phyloP scores from a whole-genome alignment of 2,113 vertebrate genomes.

The Patagioenas fasciata region DNA sequence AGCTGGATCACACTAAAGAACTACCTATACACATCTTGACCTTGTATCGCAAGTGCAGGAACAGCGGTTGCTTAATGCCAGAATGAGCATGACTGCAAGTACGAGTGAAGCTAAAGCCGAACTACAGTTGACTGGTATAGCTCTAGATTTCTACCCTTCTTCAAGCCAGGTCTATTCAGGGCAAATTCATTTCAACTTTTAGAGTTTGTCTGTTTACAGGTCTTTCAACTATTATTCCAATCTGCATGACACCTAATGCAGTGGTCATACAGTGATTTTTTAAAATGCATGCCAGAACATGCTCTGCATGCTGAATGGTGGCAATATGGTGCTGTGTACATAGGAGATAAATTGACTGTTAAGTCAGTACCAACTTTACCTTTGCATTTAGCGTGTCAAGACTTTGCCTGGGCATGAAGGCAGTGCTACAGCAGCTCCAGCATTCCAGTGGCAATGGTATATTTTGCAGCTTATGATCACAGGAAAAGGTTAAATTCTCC shows the following conservation, averaged over 20 bases:
- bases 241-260: background rate
- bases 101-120: background rate
- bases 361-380: background rate
- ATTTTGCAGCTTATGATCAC: background rate
- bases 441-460: background rate
- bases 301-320: background rate
- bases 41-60: background rate
- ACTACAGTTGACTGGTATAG: background rate
- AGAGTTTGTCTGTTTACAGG: background rate
- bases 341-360: background rate
- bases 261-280: background rate
- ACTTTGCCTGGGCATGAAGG: background rate
- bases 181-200: background rate
- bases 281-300: background rate
- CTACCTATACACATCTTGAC: background rate
- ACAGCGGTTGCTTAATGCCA: background rate
- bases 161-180: background rate
- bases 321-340: background rate
- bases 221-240: background rate
- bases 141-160: background rate
- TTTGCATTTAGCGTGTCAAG: background rate
- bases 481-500: background rate
- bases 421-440: rapidly evolving
- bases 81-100: background rate
- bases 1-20: background rate